These are phyloP conservation scores for Eleutherodactylus coqui DNA, from an alignment of 2,797 vertebrate genomes.

Conservation along the genomic window DNA sequence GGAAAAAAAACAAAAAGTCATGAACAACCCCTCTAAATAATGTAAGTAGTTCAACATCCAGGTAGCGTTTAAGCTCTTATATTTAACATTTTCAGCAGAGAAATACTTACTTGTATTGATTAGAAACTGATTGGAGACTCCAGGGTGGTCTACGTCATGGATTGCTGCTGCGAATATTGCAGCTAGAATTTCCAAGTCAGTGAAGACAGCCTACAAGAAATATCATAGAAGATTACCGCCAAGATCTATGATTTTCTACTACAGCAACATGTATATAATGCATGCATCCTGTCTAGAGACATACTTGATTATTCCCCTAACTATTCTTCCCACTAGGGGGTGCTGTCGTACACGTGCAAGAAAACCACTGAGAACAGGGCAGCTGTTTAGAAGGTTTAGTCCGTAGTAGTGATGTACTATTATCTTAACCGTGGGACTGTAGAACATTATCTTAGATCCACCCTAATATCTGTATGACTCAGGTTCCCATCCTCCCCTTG, in stretches of 20 bases:
- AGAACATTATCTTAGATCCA: no score
- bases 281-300: background rate
- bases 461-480: background rate
- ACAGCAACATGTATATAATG: background rate
- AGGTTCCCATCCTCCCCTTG: no score
- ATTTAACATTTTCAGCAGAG: no score
- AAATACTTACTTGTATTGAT: slow-evolving; percentile 97
- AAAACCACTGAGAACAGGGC: background rate
- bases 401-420: background rate
- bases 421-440: background rate
- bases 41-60: no score
- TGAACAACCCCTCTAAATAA: no score
- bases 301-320: no score
- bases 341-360: background rate
- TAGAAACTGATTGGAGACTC: slow-evolving; percentile 98
- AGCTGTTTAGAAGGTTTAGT: background rate
- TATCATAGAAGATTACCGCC: slow-evolving; percentile 26
- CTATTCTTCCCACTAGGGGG: background rate
- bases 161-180: slow-evolving; percentile 97
- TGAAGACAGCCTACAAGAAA: slow-evolving; percentile 89
- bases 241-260: no score
- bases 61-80: no score
- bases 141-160: slow-evolving; percentile 98
- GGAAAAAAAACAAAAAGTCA: no score
- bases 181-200: slow-evolving; percentile 95